phyloP scores from a whole-genome alignment of 2,888 invertebrate species.

The Acronicta aceris region DNA sequence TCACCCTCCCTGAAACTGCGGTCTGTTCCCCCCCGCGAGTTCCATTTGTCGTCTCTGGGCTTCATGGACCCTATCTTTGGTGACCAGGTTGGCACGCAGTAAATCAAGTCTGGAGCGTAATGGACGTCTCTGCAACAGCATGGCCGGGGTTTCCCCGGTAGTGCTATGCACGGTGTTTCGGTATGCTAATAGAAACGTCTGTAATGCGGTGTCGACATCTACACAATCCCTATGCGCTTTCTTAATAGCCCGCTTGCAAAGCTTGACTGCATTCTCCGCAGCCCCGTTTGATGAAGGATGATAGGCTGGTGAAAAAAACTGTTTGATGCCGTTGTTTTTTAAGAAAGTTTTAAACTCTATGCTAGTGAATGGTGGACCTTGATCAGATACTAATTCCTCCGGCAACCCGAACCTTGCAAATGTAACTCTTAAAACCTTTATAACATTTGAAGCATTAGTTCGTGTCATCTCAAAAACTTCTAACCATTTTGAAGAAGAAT shows the following conservation, averaged over 20 bases:
- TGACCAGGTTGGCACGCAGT: too few relatives aligned
- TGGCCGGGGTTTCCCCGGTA: too few relatives aligned
- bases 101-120: too few relatives aligned
- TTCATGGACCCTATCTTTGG: too few relatives aligned
- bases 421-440: conserved; percentile 2
- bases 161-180: too few relatives aligned
- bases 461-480: conserved; percentile 10
- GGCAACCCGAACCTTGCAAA: conserved; percentile 14
- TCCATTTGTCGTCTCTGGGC: too few relatives aligned
- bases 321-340: conserved; percentile 3
- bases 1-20: too few relatives aligned
- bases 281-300: conserved; percentile 29
- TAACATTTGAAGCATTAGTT: conserved; percentile 5
- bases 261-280: conserved; percentile 16
- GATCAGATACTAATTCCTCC: conserved; percentile 11
- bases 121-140: too few relatives aligned
- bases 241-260: conserved; percentile 17
- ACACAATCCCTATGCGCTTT: conserved; percentile 14
- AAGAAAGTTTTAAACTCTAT: neutral
- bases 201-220: conserved; percentile 14
- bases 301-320: conserved; percentile 11
- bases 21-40: too few relatives aligned
- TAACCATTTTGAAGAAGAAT: too few relatives aligned
- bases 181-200: too few relatives aligned
- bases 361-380: conserved; percentile 8